Evolutionary conservation across 2,888 invertebrate genomes (phyloP).

Genomic region (Hymenopus coronatus): DNA sequence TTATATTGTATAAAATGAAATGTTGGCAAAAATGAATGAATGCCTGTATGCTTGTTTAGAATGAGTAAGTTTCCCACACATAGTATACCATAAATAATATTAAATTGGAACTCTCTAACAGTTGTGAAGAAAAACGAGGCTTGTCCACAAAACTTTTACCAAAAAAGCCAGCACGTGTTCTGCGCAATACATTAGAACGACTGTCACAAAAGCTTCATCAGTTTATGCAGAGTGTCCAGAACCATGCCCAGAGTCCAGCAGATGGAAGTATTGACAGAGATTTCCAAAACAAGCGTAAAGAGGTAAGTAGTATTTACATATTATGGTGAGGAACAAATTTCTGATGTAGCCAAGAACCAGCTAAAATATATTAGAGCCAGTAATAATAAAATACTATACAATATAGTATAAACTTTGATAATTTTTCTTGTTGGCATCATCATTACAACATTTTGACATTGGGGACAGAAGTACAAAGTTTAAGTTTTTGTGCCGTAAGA

Average conservation of each 20-base stretch:
- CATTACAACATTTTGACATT: no score
- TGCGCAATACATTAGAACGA: constrained; percentile 74
- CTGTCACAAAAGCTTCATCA: constrained; percentile 59
- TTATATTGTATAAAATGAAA: no score
- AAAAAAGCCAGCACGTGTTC: constrained; percentile 78
- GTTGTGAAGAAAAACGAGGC: constrained; percentile 84
- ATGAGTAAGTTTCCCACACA: background rate
- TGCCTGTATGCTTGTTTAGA: background rate
- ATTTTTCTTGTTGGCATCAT: no score
- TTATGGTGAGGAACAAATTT: background rate
- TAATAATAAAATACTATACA: no score
- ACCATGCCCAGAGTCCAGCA: constrained; percentile 32
- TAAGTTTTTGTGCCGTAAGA: no score
- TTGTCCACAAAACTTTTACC: constrained; percentile 78
- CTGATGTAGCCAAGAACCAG: background rate
- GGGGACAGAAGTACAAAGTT: no score
- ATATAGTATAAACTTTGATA: no score
- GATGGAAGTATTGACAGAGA: constrained; percentile 73
- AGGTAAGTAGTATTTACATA: constrained; percentile 53
- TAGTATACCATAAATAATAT: background rate
- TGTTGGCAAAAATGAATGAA: no score
- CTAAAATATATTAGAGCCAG: no score
- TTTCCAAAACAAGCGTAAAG: constrained; percentile 76
- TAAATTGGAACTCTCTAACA: constrained; percentile 46
- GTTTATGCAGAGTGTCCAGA: constrained; percentile 25